These are phyloP conservation scores for Epinephelus coioides DNA, from an alignment of 2,797 vertebrate species.

Conservation along the genomic window DNA sequence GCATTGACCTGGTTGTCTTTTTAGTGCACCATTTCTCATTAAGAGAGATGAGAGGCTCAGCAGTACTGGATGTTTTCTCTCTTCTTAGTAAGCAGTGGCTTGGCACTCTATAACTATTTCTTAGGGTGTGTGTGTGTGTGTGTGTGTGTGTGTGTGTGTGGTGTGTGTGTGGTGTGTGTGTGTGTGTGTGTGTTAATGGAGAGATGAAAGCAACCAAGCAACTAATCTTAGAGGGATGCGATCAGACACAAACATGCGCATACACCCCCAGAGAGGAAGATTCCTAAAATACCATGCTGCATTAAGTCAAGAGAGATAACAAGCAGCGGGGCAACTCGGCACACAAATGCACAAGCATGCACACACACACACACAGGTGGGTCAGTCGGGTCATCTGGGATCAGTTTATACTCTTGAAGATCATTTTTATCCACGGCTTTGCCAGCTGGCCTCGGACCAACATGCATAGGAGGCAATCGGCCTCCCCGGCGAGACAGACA, in stretches of 20 bases:
- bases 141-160: not conserved
- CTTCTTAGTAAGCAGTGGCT: constrained; percentile 11
- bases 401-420: constrained; percentile 53
- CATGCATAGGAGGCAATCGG: constrained; percentile 38
- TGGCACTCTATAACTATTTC: constrained; percentile 21
- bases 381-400: constrained; percentile 65
- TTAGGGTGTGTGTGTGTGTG: not conserved
- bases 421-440: constrained; percentile 26
- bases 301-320: constrained; percentile 32
- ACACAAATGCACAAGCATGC: constrained; percentile 3
- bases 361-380: constrained; percentile 53
- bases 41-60: constrained; percentile 15
- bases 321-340: constrained; percentile 9
- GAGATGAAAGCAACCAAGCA: constrained; percentile 50
- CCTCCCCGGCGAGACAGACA: constrained; percentile 33
- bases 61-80: constrained; percentile 21
- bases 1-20: constrained; percentile 16
- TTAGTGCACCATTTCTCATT: constrained; percentile 21
- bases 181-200: constrained; percentile 15
- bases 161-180: too few relatives aligned
- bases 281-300: constrained; percentile 31
- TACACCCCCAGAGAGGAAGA: not conserved
- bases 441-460: constrained; percentile 69
- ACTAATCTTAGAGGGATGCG: constrained; percentile 31
- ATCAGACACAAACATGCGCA: constrained; percentile 22